Conservation (phyloP, 2,888 invertebrate genomes). For the Aporophyla lueneburgensis region DNA sequence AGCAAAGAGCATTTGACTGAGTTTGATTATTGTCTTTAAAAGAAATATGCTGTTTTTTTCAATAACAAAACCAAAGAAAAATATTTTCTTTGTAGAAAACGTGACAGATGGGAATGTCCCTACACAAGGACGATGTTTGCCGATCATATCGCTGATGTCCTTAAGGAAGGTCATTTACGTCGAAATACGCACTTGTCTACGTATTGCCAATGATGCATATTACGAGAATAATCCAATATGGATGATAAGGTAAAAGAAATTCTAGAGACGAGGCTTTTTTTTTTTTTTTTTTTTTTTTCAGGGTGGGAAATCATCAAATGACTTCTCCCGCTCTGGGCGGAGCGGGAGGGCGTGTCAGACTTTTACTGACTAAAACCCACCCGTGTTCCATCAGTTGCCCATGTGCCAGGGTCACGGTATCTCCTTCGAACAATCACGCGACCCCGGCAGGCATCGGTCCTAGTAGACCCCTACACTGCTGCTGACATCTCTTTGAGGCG, state of each 20-base stretch:
- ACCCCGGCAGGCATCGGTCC: too few species aligned
- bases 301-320: too few species aligned
- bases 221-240: conserved; percentile 11
- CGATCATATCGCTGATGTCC: not conserved
- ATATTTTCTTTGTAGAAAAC: not conserved
- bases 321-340: too few species aligned
- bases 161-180: conserved; percentile 3
- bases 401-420: too few species aligned
- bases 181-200: not conserved
- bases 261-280: not conserved
- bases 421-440: too few species aligned
- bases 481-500: too few species aligned
- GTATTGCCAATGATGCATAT: not conserved
- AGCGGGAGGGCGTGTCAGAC: too few species aligned
- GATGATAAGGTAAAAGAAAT: conserved; percentile 17
- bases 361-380: too few species aligned
- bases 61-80: not conserved
- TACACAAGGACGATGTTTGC: not conserved
- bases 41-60: too few species aligned
- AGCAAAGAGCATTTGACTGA: not conserved
- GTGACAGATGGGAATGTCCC: not conserved
- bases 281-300: too few species aligned
- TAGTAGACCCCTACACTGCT: too few species aligned
- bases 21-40: not conserved
- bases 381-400: too few species aligned